These are phyloP conservation scores for Darevskia nairensis DNA, from an alignment of 2,797 vertebrate species.

Conservation along the genomic window DNA sequence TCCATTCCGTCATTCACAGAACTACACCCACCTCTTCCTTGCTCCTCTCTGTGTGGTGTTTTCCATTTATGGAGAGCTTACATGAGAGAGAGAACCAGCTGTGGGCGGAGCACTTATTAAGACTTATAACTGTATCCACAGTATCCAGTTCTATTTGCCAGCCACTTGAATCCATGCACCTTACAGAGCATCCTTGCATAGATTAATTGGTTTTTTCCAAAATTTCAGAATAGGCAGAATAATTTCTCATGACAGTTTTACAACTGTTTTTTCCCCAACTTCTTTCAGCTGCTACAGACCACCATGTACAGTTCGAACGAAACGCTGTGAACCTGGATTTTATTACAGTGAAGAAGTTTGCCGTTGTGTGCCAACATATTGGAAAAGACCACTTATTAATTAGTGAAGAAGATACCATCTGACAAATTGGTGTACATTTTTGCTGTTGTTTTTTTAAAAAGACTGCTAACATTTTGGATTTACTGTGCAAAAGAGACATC, in stretches of 20 bases:
- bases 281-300: constrained; percentile 88
- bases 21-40: no score
- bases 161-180: not conserved
- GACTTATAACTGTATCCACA: not conserved
- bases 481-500: constrained; percentile 73
- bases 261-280: not conserved
- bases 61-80: no score
- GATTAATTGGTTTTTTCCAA: not conserved
- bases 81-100: not conserved
- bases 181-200: not conserved
- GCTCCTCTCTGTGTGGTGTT: no score
- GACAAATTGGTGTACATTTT: constrained; percentile 57
- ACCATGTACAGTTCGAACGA: constrained; percentile 86
- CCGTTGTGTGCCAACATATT: constrained; percentile 92
- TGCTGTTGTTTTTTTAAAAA: constrained; percentile 46
- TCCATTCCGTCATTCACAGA: no score
- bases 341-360: constrained; percentile 95
- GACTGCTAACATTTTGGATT: constrained; percentile 71
- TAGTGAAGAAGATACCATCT: constrained; percentile 52
- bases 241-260: not conserved
- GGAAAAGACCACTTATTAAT: constrained; percentile 88
- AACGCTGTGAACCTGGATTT: constrained; percentile 87
- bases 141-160: not conserved
- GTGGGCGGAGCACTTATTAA: not conserved
- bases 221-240: not conserved